These are phyloP conservation scores for Eumerus sabulonum DNA, from an alignment of 2,888 invertebrate species.

Conservation along the genomic window DNA sequence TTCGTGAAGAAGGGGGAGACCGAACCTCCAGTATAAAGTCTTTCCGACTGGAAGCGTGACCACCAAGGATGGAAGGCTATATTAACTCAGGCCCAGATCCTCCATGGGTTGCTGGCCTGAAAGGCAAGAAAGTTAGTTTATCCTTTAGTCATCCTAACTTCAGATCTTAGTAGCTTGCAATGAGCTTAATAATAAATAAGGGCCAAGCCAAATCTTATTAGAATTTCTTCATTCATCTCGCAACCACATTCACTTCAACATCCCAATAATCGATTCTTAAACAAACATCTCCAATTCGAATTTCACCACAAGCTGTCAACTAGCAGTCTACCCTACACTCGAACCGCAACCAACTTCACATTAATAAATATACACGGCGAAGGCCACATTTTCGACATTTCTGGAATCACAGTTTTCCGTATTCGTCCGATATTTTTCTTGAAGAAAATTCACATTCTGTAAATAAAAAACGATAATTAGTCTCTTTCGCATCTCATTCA, in stretches of 20 bases:
- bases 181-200: no score
- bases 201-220: no score
- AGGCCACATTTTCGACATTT: slow-evolving; percentile 64
- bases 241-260: neutral
- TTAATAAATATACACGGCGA: slow-evolving; percentile 40
- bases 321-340: neutral
- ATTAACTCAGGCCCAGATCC: no score
- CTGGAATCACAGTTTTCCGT: slow-evolving; percentile 64
- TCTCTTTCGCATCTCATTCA: neutral
- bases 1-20: no score
- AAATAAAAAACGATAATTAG: neutral
- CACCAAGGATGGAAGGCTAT: no score
- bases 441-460: slow-evolving; percentile 41
- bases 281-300: neutral
- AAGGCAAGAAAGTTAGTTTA: no score
- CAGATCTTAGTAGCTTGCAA: no score
- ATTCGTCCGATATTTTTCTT: slow-evolving; percentile 52
- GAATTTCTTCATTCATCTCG: neutral
- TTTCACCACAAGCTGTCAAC: slow-evolving; percentile 1
- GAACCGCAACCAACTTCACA: slow-evolving; percentile 47
- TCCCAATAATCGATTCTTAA: neutral
- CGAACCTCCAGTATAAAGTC: no score
- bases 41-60: no score
- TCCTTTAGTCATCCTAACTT: no score
- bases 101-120: no score